Conservation (phyloP, 1,140 invertebrate species). For the Drosophila simulans region DNA sequence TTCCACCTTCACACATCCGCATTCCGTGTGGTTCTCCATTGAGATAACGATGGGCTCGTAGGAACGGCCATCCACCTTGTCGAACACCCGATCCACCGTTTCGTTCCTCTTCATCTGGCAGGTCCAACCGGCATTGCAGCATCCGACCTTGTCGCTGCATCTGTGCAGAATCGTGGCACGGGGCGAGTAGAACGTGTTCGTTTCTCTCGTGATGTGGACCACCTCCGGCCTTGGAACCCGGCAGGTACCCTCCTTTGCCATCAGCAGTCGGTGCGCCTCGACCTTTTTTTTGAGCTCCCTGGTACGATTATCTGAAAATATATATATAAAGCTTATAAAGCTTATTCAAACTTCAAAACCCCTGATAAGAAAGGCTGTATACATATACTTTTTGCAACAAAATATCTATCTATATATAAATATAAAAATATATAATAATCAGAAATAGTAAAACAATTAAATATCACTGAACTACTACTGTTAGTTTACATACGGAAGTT, state of each 20-base stretch:
- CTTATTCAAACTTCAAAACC: too few relatives aligned
- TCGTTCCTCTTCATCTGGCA: slow-evolving; percentile 85
- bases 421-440: too few relatives aligned
- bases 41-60: slow-evolving; percentile 4
- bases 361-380: too few relatives aligned
- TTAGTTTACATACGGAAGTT: too few relatives aligned
- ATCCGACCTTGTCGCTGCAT: slow-evolving; percentile 90
- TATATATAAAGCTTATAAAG: neutral
- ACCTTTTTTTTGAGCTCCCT: slow-evolving; percentile 16
- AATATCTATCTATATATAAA: too few relatives aligned
- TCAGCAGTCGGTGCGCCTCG: neutral
- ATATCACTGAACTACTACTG: too few relatives aligned
- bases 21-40: slow-evolving; percentile 74
- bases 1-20: slow-evolving; percentile 54
- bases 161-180: slow-evolving; percentile 90
- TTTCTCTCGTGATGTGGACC: slow-evolving; percentile 52
- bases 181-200: slow-evolving; percentile 89
- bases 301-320: neutral
- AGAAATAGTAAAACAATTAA: too few relatives aligned
- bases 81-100: slow-evolving; percentile 58
- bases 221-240: slow-evolving; percentile 50
- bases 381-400: too few relatives aligned
- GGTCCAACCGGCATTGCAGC: slow-evolving; percentile 86
- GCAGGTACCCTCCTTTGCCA: slow-evolving; percentile 30
- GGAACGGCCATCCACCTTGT: slow-evolving; percentile 8